A percentile compares a stretch with the other conserved stretches of the same genome.
These are phyloP conservation scores for Hippopotamyrus pictus DNA, from an alignment of 2,797 vertebrate species.

Conservation along the genomic window DNA sequence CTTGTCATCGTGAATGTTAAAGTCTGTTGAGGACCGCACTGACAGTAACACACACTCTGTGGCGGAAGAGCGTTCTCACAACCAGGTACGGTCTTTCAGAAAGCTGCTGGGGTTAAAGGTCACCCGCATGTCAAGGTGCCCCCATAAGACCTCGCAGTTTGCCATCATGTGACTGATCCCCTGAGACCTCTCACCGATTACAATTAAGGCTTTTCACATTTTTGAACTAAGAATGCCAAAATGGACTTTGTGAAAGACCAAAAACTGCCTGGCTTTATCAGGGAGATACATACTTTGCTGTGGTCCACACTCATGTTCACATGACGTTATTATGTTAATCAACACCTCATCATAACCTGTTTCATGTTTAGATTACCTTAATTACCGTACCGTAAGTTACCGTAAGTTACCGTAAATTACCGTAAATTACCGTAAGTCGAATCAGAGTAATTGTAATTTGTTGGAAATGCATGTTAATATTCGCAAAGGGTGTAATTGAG, in stretches of 20 bases:
- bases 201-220: neutral
- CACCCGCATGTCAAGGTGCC: neutral
- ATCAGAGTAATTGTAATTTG: neutral
- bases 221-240: neutral
- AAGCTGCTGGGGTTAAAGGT: neutral
- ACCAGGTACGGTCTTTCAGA: conserved; percentile 72
- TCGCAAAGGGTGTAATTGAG: neutral
- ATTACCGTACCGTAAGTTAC: too few species aligned
- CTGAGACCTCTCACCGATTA: neutral
- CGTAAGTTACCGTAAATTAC: too few species aligned
- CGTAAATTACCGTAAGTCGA: neutral
- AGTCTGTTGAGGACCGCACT: conserved; percentile 78
- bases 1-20: conserved; percentile 64
- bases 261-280: conserved; percentile 20
- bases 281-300: neutral
- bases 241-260: neutral
- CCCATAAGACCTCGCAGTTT: conserved; percentile 16
- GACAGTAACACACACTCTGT: conserved; percentile 79
- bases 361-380: neutral
- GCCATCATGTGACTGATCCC: neutral
- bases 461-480: neutral
- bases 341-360: neutral
- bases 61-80: conserved; percentile 67
- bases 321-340: neutral
- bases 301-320: neutral